Conservation (phyloP, 2,113 vertebrate species). For the Antigone vipio region DNA sequence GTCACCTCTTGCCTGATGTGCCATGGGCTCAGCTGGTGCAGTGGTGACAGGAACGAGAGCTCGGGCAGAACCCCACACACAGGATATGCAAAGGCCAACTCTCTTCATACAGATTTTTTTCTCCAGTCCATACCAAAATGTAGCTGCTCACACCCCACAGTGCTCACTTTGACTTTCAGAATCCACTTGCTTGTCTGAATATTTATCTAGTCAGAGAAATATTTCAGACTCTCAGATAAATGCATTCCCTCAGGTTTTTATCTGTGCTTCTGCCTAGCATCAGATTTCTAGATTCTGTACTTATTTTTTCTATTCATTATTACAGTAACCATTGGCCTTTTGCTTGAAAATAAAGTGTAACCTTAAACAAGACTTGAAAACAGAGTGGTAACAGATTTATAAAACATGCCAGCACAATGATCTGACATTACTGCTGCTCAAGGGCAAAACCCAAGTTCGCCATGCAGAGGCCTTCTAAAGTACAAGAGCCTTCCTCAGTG, state of each 20-base stretch:
- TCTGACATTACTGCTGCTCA: neutral
- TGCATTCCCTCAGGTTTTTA: neutral
- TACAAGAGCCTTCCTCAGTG: neutral
- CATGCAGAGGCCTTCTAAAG: neutral
- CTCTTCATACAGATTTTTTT: neutral
- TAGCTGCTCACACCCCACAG: neutral
- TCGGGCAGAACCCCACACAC: neutral
- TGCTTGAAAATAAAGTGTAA: neutral
- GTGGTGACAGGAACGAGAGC: neutral
- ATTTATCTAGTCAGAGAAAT: neutral
- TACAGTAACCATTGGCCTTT: neutral
- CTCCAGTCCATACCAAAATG: neutral
- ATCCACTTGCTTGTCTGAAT: neutral
- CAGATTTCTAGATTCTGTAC: neutral
- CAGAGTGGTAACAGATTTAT: neutral
- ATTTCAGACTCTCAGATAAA: neutral
- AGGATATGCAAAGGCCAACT: too few relatives aligned
- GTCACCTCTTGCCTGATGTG: neutral
- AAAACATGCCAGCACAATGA: neutral
- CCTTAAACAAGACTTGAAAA: neutral
- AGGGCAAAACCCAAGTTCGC: neutral
- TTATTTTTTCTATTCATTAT: neutral
- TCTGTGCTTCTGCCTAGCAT: neutral
- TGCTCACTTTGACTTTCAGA: neutral
- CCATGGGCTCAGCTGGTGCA: neutral